These are phyloP conservation scores for Noturus placidus DNA, from an alignment of 2,113 vertebrate species.

Conservation along the genomic window DNA sequence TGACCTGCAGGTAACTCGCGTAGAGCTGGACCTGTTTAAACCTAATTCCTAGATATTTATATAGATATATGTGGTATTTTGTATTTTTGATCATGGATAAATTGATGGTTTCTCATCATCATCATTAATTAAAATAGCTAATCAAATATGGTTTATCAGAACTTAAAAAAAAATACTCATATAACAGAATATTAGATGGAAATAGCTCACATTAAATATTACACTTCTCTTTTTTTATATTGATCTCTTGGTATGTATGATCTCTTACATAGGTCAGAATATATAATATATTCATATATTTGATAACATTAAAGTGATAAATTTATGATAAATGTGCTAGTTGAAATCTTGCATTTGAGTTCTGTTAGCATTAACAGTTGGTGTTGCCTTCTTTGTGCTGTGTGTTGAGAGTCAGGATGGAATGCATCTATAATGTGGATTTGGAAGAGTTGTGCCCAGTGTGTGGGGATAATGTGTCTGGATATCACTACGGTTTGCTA, in stretches of 20 bases:
- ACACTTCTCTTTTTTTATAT: too few relatives aligned
- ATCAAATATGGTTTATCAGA: background rate
- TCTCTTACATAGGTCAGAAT: background rate
- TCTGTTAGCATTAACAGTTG: background rate
- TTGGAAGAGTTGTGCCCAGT: slow-evolving; percentile 95
- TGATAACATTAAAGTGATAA: background rate
- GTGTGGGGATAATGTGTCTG: slow-evolving; percentile 96
- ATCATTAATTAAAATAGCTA: background rate
- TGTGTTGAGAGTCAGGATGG: slow-evolving; percentile 73
- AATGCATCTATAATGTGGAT: slow-evolving; percentile 91
- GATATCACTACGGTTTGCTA: slow-evolving; percentile 95
- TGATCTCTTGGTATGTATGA: background rate
- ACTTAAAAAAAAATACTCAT: background rate
- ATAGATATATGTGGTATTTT: background rate
- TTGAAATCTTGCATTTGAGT: background rate
- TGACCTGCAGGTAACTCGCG: background rate
- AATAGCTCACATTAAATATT: background rate
- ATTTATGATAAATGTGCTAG: background rate
- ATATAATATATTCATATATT: background rate
- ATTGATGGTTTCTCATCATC: background rate
- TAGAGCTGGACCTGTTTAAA: background rate
- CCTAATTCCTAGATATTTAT: background rate
- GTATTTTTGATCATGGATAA: background rate
- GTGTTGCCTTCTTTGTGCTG: background rate
- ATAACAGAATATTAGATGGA: background rate